Evolutionary conservation across 2,113 vertebrate species (phyloP).

Genomic region (Microcebus griseorufus): DNA sequence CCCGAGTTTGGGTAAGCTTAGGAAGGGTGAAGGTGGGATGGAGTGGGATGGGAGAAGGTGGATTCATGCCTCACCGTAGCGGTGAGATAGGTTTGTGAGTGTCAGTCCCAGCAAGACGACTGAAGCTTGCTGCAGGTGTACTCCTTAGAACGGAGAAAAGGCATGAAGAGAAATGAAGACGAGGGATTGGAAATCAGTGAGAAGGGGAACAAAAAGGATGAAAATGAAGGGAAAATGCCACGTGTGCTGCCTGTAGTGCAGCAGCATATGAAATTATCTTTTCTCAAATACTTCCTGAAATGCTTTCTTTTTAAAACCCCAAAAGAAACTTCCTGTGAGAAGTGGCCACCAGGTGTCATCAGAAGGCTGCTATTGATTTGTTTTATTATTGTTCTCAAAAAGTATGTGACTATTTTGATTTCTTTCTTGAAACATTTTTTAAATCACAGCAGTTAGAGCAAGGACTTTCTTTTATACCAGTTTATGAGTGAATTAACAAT

Average conservation of each 20-base stretch:
- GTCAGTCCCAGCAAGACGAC: too few species aligned
- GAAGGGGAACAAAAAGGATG: neutral
- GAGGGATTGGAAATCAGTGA: neutral
- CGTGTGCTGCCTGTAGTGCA: neutral
- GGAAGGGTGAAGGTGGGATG: neutral
- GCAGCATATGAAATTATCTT: neutral
- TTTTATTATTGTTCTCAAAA: slow-evolving; percentile 60
- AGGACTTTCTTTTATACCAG: neutral
- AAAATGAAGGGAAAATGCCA: neutral
- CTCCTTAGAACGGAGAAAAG: neutral
- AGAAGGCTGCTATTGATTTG: slow-evolving; percentile 83
- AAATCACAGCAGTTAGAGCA: neutral
- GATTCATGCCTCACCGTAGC: neutral
- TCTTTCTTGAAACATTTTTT: neutral
- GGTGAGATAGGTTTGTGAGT: too few species aligned
- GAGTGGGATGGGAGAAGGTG: too few species aligned
- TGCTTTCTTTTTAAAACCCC: neutral
- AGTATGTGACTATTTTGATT: neutral
- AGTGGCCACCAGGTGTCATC: slow-evolving; percentile 89
- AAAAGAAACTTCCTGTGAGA: slow-evolving; percentile 52
- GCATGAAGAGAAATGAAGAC: neutral
- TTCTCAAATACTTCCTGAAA: slow-evolving; percentile 10
- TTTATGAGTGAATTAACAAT: slow-evolving; percentile 27
- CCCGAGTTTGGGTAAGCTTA: too few species aligned
- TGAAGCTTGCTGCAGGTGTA: rapidly evolving